Base-by-base conservation (phyloP, 2,888 invertebrate species). In the Caenorhabditis auriculariae region DNA sequence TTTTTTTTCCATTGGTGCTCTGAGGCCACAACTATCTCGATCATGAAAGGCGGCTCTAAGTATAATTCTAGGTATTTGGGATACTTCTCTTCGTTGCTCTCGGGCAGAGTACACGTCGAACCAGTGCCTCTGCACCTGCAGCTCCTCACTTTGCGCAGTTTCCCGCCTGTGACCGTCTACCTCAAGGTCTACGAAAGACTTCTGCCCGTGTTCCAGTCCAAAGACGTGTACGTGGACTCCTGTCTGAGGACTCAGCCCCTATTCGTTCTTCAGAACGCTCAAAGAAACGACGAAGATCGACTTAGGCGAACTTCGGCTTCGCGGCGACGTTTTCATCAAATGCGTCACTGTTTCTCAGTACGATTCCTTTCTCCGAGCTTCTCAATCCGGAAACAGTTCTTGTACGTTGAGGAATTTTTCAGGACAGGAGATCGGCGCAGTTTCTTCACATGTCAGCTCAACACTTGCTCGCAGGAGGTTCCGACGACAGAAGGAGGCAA, bases 381-480 rank as follows among this genome's bases (percentile, higher is more conserved):
- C n/a, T n/a, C n/a, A n/a, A n/a, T n/a, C n/a, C n/a, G n/a, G n/a
- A n/a, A n/a, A n/a, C 48, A 53, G 32, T 32, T 41, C 15, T 44
- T 32, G 64, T 60, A 3, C 29, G 63, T 47, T 29, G n/a, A 4
- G n/a, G n/a, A n/a, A n/a, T n/a, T n/a, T n/a, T n/a, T n/a, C n/a
- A n/a, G n/a, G n/a, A n/a, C n/a, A n/a, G n/a, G n/a, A n/a, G n/a
- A n/a, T n/a, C n/a, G n/a, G n/a, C n/a, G n/a, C n/a, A n/a, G 88
- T 75, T 87, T 89, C n/a, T 87, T 91, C 73, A 91, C 91, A 85
- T 89, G 89, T 82, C 90, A 93, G 87, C 92, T 93, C 85, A 93
- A 93, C 86, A 93, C 93, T 4, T 93, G 93, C 85, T 91, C 92
- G 51, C 89, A 93, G 68, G 87, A 68, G 41, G 19, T 66, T 23